Base-by-base conservation (phyloP, 2,113 vertebrate species). In the Alethe castanea region DNA sequence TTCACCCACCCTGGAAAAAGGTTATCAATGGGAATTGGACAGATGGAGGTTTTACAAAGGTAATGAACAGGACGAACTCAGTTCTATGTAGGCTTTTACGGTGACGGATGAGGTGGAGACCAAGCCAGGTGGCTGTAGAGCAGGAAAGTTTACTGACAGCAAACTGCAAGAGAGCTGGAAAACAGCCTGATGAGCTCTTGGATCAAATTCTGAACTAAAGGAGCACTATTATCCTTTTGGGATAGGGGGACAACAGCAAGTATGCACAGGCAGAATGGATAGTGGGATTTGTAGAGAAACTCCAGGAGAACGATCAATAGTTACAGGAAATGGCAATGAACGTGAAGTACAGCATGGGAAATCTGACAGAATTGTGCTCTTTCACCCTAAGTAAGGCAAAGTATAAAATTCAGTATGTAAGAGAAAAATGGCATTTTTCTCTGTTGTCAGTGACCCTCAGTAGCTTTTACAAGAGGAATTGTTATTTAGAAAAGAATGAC, bases 81-180 rank as follows among this genome's bases (percentile, higher is more conserved):
- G 60, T 38, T 83, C 47, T 66, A 0, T 28, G 40, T 40, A 60
- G 52, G 64, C 35, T 83, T 81, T 93, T 93, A 16, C 38, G 52
- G 67, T 74, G 61, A 85, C 52, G 69, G 40, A 76, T 81, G 85
- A 86, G n/a, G 69, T 81, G 80, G 54, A 86, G 45, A 86, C 67
- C 45, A 53, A 69, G 12, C 0, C 18, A 83, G 23, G 62, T 80
- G 76, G 42, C 52, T 74, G 38, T 14, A 15, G 52, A 86, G 72
- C 45, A 70, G 71, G 71, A 57, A 93, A 44, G 64, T 92, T 93
- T 92, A 82, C 82, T 86, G 88, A 84, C 31, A 90, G 67, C 59
- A 77, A 59, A 47, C 50, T 66, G 50, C 24, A 66, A 64, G 72
- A 74, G 67, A 88, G 88, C 33, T 77, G 71, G 82, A 86, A 94